phyloP scores from a whole-genome alignment of 2,888 invertebrate species.

The Aleiodes alternator region DNA sequence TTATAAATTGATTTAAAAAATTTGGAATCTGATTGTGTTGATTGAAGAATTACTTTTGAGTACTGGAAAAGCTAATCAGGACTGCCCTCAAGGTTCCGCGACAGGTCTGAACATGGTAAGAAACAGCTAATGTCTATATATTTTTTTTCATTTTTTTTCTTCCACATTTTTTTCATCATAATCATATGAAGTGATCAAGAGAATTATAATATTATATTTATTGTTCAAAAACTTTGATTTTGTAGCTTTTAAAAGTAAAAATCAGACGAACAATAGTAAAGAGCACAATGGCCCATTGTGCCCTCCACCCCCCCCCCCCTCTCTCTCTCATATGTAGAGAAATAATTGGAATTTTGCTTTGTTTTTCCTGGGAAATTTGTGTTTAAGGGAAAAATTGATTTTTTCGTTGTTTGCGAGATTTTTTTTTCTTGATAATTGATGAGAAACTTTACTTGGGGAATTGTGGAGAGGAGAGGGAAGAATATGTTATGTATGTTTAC shows the following conservation, averaged over 20 bases:
- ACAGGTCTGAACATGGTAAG: slow-evolving; percentile 36
- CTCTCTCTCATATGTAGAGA: neutral
- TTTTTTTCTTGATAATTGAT: neutral
- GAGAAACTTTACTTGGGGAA: neutral
- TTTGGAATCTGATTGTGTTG: neutral
- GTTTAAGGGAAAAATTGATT: neutral
- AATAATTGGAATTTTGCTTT: slow-evolving; percentile 1
- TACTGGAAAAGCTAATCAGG: neutral
- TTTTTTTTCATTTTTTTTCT: neutral
- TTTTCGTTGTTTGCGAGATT: neutral
- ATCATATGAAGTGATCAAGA: too few relatives aligned
- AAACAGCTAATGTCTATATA: neutral
- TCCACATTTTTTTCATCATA: neutral
- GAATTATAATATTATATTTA: neutral
- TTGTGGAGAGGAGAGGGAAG: neutral
- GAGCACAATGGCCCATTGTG: neutral
- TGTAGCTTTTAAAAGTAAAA: neutral
- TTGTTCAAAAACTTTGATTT: neutral
- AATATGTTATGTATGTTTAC: slow-evolving; percentile 14
- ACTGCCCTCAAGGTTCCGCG: slow-evolving; percentile 29
- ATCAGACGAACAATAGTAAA: neutral
- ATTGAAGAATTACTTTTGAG: neutral
- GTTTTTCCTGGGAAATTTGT: neutral
- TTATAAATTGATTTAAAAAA: neutral
- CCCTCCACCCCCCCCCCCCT: neutral